These are phyloP conservation scores for Microtus montanus DNA, from an alignment of 2,113 vertebrate species.

Conservation along the genomic window DNA sequence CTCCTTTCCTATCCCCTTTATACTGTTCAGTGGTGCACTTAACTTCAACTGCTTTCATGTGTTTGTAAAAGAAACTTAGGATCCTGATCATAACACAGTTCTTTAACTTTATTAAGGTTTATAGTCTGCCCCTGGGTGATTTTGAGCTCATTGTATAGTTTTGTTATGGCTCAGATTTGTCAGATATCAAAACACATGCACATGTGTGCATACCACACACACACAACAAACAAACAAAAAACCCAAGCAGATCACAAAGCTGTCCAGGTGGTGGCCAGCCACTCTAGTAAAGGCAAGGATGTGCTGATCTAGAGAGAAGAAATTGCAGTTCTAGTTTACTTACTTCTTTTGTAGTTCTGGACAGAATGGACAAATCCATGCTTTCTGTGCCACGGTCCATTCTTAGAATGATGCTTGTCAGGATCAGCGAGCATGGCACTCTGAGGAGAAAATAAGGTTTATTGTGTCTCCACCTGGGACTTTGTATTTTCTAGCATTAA, in stretches of 20 bases:
- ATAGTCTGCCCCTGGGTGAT: neutral
- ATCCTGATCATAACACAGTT: slow-evolving; percentile 10
- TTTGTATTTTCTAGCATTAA: slow-evolving; percentile 16
- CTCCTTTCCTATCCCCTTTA: neutral
- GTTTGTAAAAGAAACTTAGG: neutral
- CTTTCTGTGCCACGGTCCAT: neutral
- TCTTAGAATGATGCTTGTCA: slow-evolving; percentile 32
- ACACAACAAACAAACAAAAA: neutral
- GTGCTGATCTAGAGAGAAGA: neutral
- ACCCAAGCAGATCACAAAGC: neutral
- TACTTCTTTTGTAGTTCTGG: slow-evolving; percentile 10
- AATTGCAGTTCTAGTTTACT: neutral
- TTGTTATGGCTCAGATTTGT: slow-evolving; percentile 49
- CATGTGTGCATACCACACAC: neutral
- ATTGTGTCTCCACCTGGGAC: slow-evolving; percentile 19
- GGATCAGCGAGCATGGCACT: neutral
- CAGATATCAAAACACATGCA: neutral
- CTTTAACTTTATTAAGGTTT: slow-evolving; percentile 12
- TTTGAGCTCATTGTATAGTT: neutral
- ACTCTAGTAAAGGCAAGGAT: neutral
- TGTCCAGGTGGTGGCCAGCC: neutral
- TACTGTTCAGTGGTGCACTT: neutral
- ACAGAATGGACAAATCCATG: neutral
- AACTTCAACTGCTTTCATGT: slow-evolving; percentile 18
- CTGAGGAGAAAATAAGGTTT: slow-evolving; percentile 23